These are phyloP conservation scores for Amphiura filiformis DNA, from an alignment of 35 echinoderm and acorn worm species.

Conservation along the genomic window DNA sequence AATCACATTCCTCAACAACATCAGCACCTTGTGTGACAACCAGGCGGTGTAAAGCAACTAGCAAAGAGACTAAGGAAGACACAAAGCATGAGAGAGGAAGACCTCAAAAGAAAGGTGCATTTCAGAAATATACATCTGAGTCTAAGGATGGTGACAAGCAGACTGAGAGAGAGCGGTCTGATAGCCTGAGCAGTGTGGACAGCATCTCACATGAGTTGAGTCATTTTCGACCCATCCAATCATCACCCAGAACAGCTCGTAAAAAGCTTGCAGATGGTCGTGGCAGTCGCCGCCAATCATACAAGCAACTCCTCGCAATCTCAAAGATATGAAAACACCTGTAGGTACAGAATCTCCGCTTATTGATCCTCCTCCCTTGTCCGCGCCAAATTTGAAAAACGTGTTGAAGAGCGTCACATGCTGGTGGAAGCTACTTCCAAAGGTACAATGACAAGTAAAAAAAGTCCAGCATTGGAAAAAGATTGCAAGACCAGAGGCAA, in stretches of 20 bases:
- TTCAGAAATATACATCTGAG: not conserved
- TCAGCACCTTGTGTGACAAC: not conserved
- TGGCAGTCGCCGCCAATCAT: constrained; percentile 71
- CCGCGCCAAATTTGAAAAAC: constrained; percentile 35
- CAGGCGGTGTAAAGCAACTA: not conserved
- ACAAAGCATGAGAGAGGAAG: not conserved
- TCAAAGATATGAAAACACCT: constrained; percentile 32
- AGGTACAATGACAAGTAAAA: constrained; percentile 37
- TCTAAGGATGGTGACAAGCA: not conserved
- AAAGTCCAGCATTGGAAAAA: constrained; percentile 8
- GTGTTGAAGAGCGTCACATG: constrained; percentile 11
- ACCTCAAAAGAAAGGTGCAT: not conserved
- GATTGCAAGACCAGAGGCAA: not conserved
- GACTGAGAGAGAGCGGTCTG: constrained; percentile 29
- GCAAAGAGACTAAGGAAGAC: not conserved
- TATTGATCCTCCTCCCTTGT: constrained; percentile 23
- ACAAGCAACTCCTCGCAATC: constrained; percentile 79
- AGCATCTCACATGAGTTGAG: constrained; percentile 82
- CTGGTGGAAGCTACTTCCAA: constrained; percentile 38
- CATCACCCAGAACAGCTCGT: constrained; percentile 81
- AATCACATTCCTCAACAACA: not conserved
- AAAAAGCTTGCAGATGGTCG: constrained; percentile 70
- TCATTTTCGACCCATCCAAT: constrained; percentile 89
- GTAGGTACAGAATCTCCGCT: not conserved
- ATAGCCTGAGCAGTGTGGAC: constrained; percentile 75